Evolutionary conservation across 2,113 vertebrate species (phyloP), one percentile per base, ranked within the genome.

Genomic region (Rhinoptilus africanus): DNA sequence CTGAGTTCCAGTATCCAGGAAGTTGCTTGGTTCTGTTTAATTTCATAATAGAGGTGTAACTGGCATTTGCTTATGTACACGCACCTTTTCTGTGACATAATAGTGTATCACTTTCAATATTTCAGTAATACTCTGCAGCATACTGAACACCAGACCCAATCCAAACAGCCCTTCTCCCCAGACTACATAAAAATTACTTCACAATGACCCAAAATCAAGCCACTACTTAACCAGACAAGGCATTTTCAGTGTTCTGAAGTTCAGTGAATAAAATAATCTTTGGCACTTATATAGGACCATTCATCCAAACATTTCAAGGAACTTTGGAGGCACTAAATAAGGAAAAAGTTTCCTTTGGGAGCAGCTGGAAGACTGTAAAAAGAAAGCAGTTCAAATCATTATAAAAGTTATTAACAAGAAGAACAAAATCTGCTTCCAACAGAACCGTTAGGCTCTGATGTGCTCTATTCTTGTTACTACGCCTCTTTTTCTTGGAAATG

Each of bases 401-500:
- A 87, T 87, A 93, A 63, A 94, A 94, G 89, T 96, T 97, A 97
- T 96, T 97, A 96, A 97, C 95, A 98, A 92, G 71, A 96, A 77
- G 73, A 66, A 67, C 60, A 75, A 63, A 95, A 72, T 8, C 28
- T 43, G 14, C 54, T 92, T 94, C 75, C 59, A 88, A 45, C 13
- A 67, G 77, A 92, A 78, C 56, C 75, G 12, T 75, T 92, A 67
- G 20, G 16, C 17, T 96, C 43, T 72, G 68, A 39, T 32, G 30
- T 74, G 51, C 24, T 86, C 10, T 54, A 17, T 64, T 68, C 56
- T 75, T 82, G 21, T 84, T 59, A 75, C 27, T 72, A 24, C 19
- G n/a, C 9, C 26, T 27, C 32, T 67, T 62, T 71, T 67, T 0
- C 59, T 71, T 75, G 11, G 66, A 92, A 89, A 81, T 64, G 74